Base-by-base conservation (phyloP, 1,140 invertebrate species). In the Ceratoteleas bidentatus region DNA sequence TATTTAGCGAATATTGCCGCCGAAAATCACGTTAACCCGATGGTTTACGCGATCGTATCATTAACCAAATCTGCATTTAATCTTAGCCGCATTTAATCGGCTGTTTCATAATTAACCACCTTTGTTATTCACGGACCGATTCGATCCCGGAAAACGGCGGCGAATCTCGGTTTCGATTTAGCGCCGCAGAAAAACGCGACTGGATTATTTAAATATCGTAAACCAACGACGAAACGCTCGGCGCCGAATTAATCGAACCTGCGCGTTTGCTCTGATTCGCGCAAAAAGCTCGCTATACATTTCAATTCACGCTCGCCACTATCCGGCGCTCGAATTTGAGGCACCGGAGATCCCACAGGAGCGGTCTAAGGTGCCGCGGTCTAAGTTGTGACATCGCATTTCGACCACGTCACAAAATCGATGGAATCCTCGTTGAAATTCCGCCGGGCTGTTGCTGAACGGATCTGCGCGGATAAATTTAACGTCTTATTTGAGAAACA, bases 371-470 rank as follows among this genome's bases (percentile, higher is more conserved):
- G 52, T 50, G 45, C 24, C 13, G 45, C 45, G 45, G 45, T 49
- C 45, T 49, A 49, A 49, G 57, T 72, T 60, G 56, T 68, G 47
- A 62, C 57, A 69, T 69, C 54, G 68, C 68, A 54, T 73, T 72
- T 73, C 52, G 60, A 56, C 69, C 69, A 47, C 58, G 69, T 73
- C 69, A 64, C 61, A 75, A 65, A 75, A 76, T 76, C 56, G 47
- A 76, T 76, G 54, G 47, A 68, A 76, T 76, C 66, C 62, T 68
- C 66, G 66, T 75, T 75, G 72, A 75, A 65, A 76, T 76, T 76
- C 73, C 66, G 52, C 24, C n/a, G 16, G 47, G 47, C 36, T 65
- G 73, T 61, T 68, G 10, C 62, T 54, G 47, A 76, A 76, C 40
- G 6, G 73, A 66, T 76, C 73, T 76, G 32, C 38, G 34, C 66